Evolutionary conservation across 1,140 invertebrate species (phyloP), one percentile per base, ranked within the genome.

Genomic region (Hyles vespertilio): DNA sequence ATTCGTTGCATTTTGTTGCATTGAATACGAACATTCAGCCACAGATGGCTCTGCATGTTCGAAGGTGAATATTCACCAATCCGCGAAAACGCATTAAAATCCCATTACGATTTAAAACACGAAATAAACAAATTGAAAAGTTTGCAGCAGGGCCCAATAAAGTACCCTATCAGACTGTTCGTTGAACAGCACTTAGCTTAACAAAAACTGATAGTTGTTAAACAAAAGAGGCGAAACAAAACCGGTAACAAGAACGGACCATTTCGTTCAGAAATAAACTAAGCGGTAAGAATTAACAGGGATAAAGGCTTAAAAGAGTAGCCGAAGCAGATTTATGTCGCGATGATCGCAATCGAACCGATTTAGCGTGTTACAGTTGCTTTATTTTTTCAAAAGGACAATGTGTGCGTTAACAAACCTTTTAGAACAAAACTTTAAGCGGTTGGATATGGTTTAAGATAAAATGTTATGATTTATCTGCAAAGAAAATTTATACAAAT

Each of bases 191-290:
- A 88, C 85, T 86, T 88, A 85, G 85, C 83, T 86, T 82, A 84
- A 86, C 83, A 88, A 88, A 87, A 88, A 86, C 83, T 84, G 83
- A 88, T 88, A 88, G 83, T 88, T 88, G 85, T 88, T 80, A 87
- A 80, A 86, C 80, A 81, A 88, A 87, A 85, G 78, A 80, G 81
- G 80, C 67, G 61, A 67, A 81, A 83, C 74, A 86, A 85, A 82
- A 81, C 72, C 65, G 51, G 67, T 67, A 80, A 86, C 81, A 84
- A 86, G 84, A 81, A 73, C 78, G 74, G 77, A 67, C 81, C 81
- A 80, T 84, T 83, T 78, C 70, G 76, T 72, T 72, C 74, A 78
- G 75, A 83, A 86, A 88, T 88, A 88, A 86, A 88, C 85, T 85
- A 85, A 88, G 85, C 85, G 81, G 83, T 84, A 86, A 83, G 85